Base-by-base conservation (phyloP, 2,888 invertebrate genomes). In the Cosmopolites sordidus region DNA sequence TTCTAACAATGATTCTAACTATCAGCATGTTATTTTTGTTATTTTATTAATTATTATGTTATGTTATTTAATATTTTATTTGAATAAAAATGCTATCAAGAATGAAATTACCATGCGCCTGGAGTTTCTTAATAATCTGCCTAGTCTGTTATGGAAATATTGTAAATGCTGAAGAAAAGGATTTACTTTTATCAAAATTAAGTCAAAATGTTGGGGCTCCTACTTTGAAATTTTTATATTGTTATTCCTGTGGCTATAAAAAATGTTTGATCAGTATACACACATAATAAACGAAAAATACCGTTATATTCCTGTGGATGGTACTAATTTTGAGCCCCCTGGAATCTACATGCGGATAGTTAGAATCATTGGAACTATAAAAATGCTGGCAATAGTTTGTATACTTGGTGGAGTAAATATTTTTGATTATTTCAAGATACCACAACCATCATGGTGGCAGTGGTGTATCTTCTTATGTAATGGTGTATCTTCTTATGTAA, bases 181-280 rank as follows among this genome's bases (percentile, higher is more conserved):
- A 40, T 43, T 43, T 43, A 43, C 83, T 85, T 41, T 72, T 81
- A 66, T 81, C 85, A 73, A 90, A 83, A 79, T 82, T 88, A 69
- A 86, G 81, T 62, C 80, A 79, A n/a, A n/a, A n/a, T 73, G 86
- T 80, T 70, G 77, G 80, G 73, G 81, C 83, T 18, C 87, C 88
- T 58, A 86, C 87, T 47, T 81, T 92, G 75, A 90, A 87, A 75
- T 88, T 93, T 73, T 79, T 87, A 64, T 93, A 92, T 72, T 93
- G 92, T 77, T 96, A 95, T 74, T 98, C 98, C 11, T 99, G 99
- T 79, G 99, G 99, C 44, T 99, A 99, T 75, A 83, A 87, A 94
- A 94, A 80, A 94, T 93, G 63, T 99, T 89, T 79, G 95, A 98
- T 69, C 96, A 98, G 69, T 98, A 95, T 78, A 83, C 88, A 15